Base-by-base conservation (phyloP, 2,888 invertebrate species). In the Ceramica pisi region DNA sequence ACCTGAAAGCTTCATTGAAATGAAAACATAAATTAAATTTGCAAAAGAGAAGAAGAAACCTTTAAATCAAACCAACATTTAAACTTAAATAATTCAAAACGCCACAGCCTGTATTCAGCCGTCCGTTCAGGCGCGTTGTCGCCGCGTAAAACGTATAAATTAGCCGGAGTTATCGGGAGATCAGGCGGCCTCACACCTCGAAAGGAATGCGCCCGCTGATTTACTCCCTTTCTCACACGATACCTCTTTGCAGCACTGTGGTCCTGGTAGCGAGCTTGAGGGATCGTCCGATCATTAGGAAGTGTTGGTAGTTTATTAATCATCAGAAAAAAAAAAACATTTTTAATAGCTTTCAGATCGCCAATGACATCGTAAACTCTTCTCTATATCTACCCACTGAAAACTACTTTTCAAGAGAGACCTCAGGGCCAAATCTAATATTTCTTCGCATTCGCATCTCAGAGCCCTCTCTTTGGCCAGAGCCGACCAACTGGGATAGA, bases 181-280 rank as follows among this genome's bases (percentile, higher is more conserved):
- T 95, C 95, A 94, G 88, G 85, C 92, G 94, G 94, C 95, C 95
- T 96, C 95, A 95, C 96, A 96, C 96, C 95, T 96, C 94, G 95
- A 90, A 80, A 88, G 95, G 95, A 93, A 95, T 94, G 94, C 90
- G 88, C 87, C 83, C 77, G 82, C 88, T 93, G 94, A 94, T 94
- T 94, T 94, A 94, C 92, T 88, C 85, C 88, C 89, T 90, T 92
- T 92, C 93, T 92, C 93, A 93, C 92, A 91, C 89, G 89, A 88
- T 87, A 88, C 87, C 91, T 91, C 87, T 87, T 89, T 72, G 79
- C 82, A 89, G 85, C 86, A 89, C 91, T 94, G 92, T 85, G 86
- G 80, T 88, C 93, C 93, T 94, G 91, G 94, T 94, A 91, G 80
- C 77, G 75, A 71, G 71, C 62, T 72, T 78, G 64, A 81, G 51